A percentile compares a stretch with the other conserved stretches of the same genome.
phyloP scores from a whole-genome alignment of 2,888 invertebrate species.

The Eudasyphora cyanicolor region DNA sequence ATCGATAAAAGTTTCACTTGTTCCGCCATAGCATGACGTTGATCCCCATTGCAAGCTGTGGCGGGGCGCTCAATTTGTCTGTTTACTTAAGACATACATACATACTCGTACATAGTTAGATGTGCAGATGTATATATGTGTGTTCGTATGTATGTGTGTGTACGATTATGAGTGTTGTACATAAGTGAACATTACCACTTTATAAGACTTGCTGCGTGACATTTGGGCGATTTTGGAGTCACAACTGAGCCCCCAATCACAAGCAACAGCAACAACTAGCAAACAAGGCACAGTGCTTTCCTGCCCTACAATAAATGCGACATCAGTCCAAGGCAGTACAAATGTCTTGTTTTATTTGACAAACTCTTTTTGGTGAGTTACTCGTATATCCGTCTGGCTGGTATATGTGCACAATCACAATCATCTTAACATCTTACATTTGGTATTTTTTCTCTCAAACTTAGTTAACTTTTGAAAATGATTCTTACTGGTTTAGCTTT shows the following conservation, averaged over 20 bases:
- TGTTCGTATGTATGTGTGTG: constrained; percentile 9
- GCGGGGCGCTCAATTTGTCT: not conserved
- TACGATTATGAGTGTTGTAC: no score
- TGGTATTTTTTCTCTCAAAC: no score
- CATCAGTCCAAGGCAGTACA: no score
- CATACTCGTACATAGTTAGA: not conserved
- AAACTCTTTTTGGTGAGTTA: no score
- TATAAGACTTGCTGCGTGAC: constrained; percentile 54
- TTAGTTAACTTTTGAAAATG: no score
- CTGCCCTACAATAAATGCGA: no score
- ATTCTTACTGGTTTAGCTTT: no score
- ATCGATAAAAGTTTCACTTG: constrained; percentile 1
- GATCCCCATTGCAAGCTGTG: not conserved
- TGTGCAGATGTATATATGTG: not conserved
- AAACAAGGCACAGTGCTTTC: constrained; percentile 3
- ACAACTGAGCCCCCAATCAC: constrained; percentile 35
- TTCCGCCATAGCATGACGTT: not conserved
- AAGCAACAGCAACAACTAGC: constrained; percentile 15
- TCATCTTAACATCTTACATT: no score
- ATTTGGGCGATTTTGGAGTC: constrained; percentile 51
- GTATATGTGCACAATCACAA: no score
- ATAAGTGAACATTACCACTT: constrained; percentile 53
- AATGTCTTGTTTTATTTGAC: no score
- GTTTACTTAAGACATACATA: no score
- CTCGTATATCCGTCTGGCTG: no score